Evolutionary conservation across 2,113 vertebrate species (phyloP), one percentile per base, ranked within the genome.

Genomic region (Benthochromis sp.): DNA sequence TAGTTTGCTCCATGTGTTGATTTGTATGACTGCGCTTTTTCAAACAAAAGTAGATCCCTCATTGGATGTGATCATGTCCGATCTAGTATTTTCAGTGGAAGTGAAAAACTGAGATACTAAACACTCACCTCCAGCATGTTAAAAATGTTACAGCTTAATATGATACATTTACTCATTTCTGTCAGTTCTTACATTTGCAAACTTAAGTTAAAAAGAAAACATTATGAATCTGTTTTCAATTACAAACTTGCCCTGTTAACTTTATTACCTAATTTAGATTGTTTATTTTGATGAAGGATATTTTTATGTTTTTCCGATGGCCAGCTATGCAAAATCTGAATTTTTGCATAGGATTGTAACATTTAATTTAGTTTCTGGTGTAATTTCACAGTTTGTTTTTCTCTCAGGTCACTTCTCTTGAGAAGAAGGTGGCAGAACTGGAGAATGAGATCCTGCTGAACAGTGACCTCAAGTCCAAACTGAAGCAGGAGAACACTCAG

Each of bases 401-500:
- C 27, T 57, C 7, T 29, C 93, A 99, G 98, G 98, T 99, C 90
- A 98, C 95, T 0, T 97, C 96, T 85, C 92, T 99, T 86, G 98
- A 99, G 83, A 99, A 98, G 93, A 99, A 99, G 87, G 98, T 99
- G 91, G 97, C 97, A 3, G 98, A 99, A 82, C 94, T 99, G 84
- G 98, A 99, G 93, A 97, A 97, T 2, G 98, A 99, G 85, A 99
- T 95, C 92, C 87, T 97, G 91, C 96, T 97, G 81, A 98, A 96
- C 0, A 96, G 97, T 38, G 98, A 99, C 88, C 90, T 98, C 80
- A 98, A 99, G 93, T 98, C 97, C 93, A 99, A 97, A 94, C 94
- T 99, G 89, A 99, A 98, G 89, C 98, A 98, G 89, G 98, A 99
- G 84, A 99, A 99, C 92, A 98, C 96, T 0, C 98, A 99, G 52